These are phyloP conservation scores for Drosophila busckii DNA, from an alignment of 1,140 invertebrate species.

Conservation along the genomic window DNA sequence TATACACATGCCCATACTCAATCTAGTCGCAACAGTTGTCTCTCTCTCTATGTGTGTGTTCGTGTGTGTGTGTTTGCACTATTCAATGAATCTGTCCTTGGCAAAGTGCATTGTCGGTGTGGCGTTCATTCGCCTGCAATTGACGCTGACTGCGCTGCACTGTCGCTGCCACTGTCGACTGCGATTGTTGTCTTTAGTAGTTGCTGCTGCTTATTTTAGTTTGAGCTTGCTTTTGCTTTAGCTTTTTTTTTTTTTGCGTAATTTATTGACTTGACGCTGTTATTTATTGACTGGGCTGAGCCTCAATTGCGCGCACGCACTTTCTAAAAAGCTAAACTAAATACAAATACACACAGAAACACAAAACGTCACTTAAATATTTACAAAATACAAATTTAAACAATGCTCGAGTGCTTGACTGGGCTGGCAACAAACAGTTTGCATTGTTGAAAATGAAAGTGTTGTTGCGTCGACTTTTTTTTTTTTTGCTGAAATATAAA, in stretches of 20 bases:
- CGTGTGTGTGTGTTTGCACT: too few species aligned
- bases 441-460: slow-evolving; percentile 72
- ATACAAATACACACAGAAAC: slow-evolving; percentile 18
- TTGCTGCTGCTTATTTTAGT: slow-evolving; percentile 18
- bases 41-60: too few species aligned
- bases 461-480: slow-evolving; percentile 29
- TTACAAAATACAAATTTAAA: slow-evolving; percentile 65
- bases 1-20: slow-evolving; percentile 3
- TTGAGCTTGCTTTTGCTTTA: slow-evolving; percentile 6
- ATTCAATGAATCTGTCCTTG: slow-evolving; percentile 78
- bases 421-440: slow-evolving; percentile 42
- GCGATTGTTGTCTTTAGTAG: slow-evolving; percentile 8
- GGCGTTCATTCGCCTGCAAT: slow-evolving; percentile 33
- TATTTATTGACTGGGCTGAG: slow-evolving; percentile 69
- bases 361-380: slow-evolving; percentile 48
- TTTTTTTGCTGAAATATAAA: slow-evolving; percentile 35
- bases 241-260: slow-evolving; percentile 42
- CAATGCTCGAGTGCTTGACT: slow-evolving; percentile 22
- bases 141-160: slow-evolving; percentile 22
- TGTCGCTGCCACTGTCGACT: slow-evolving; percentile 13
- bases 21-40: slow-evolving; percentile 29
- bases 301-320: slow-evolving; percentile 64
- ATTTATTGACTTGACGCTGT: slow-evolving; percentile 68
- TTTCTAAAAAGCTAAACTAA: slow-evolving; percentile 56
- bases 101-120: slow-evolving; percentile 76